Evolutionary conservation across 2,797 vertebrate species (phyloP).

Genomic region (Molothrus ater): DNA sequence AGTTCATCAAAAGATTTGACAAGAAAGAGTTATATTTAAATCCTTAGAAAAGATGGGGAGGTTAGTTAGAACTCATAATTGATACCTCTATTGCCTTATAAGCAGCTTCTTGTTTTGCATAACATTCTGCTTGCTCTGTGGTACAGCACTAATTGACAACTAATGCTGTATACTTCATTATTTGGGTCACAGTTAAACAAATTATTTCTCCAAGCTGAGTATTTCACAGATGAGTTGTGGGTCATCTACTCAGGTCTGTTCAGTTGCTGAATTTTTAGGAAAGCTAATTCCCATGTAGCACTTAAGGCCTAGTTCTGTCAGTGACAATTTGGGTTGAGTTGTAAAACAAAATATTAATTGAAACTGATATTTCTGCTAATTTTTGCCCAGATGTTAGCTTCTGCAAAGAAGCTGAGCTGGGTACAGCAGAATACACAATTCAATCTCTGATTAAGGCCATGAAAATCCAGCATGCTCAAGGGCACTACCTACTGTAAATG

Average conservation of each 20-base stretch:
- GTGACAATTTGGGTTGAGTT: not conserved
- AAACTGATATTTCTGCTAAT: not conserved
- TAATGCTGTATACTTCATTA: not conserved
- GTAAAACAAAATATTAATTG: not conserved
- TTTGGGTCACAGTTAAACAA: slow-evolving; percentile 5
- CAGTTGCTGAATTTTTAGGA: not conserved
- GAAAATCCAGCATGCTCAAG: not conserved
- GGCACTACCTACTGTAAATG: not conserved
- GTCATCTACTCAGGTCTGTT: not conserved
- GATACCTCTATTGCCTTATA: not conserved
- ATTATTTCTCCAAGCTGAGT: not conserved
- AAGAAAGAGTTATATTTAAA: slow-evolving; percentile 16
- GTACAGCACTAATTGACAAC: not conserved
- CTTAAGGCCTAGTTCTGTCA: not conserved
- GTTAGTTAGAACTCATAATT: not conserved
- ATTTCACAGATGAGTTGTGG: not conserved
- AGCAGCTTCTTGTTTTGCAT: not conserved
- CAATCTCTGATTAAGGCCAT: not conserved
- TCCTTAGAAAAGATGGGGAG: not conserved
- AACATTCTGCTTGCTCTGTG: not conserved
- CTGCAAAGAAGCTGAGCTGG: not conserved
- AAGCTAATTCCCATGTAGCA: not conserved
- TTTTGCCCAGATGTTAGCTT: not conserved
- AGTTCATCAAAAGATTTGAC: slow-evolving; percentile 2
- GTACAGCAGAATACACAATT: not conserved